Evolutionary conservation across 2,113 vertebrate species (phyloP).

Genomic region (Abramis brama): DNA sequence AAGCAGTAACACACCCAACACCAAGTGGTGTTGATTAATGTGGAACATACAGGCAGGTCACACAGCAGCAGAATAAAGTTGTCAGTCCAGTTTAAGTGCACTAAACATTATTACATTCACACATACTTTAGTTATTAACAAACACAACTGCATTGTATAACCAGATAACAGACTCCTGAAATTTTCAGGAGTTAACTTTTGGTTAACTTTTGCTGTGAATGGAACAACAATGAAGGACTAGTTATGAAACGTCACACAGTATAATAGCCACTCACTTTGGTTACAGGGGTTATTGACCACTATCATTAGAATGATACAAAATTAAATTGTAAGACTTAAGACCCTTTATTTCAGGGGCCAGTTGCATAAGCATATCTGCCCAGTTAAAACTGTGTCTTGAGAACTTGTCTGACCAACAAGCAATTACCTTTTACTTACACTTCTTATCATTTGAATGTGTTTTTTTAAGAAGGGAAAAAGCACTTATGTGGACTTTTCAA

Average conservation of each 20-base stretch:
- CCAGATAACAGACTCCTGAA: not conserved
- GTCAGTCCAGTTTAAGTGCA: not conserved
- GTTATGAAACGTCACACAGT: not conserved
- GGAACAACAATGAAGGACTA: not conserved
- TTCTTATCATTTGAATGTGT: too few species aligned
- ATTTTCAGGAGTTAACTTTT: not conserved
- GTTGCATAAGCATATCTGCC: too few species aligned
- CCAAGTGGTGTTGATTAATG: not conserved
- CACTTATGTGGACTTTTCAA: too few species aligned
- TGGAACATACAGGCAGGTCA: not conserved
- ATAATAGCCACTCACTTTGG: too few species aligned
- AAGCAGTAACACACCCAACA: conserved; percentile 15
- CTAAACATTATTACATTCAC: not conserved
- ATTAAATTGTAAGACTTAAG: too few species aligned
- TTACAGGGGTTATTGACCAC: too few species aligned
- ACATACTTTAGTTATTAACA: not conserved
- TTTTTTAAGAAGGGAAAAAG: too few species aligned
- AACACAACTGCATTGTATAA: not conserved
- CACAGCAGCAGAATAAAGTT: not conserved
- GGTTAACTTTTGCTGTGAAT: not conserved
- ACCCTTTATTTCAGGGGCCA: too few species aligned
- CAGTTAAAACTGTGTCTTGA: too few species aligned
- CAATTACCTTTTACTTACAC: too few species aligned
- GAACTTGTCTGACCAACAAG: too few species aligned
- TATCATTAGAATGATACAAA: too few species aligned